phyloP scores from a whole-genome alignment of 2,797 vertebrate genomes.

The Takifugu ocellatus region DNA sequence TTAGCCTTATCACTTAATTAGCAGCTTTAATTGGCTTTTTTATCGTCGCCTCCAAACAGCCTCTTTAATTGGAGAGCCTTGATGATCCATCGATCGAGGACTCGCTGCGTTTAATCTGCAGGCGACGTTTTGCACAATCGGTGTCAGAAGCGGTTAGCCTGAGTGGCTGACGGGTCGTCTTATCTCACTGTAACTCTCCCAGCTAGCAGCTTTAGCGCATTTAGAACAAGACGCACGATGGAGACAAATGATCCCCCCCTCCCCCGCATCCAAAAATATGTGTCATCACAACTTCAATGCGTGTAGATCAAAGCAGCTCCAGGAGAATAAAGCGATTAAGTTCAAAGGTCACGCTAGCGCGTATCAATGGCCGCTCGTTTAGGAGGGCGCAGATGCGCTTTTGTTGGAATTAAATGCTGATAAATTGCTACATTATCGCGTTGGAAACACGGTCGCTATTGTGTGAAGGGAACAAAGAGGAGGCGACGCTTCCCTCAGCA shows the following conservation, averaged over 20 bases:
- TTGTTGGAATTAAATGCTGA: constrained; percentile 29
- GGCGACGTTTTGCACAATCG: constrained; percentile 35
- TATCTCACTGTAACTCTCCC: constrained; percentile 12
- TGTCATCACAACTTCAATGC: background rate
- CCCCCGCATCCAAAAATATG: too few species aligned
- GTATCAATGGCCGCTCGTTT: constrained; percentile 7
- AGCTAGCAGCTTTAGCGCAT: constrained; percentile 12
- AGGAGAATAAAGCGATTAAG: constrained; percentile 11
- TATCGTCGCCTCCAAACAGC: constrained; percentile 52
- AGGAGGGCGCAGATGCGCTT: constrained; percentile 23
- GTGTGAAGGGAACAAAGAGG: constrained; percentile 39
- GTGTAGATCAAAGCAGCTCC: constrained; percentile 9
- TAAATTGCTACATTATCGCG: constrained; percentile 39
- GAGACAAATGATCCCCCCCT: constrained; percentile 3
- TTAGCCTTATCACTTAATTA: constrained; percentile 79
- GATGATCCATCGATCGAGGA: constrained; percentile 63
- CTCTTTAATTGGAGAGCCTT: constrained; percentile 59
- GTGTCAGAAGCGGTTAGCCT: constrained; percentile 48
- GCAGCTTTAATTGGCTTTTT: constrained; percentile 58
- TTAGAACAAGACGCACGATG: constrained; percentile 7
- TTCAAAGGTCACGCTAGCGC: constrained; percentile 23
- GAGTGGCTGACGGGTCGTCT: constrained; percentile 10
- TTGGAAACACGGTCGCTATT: constrained; percentile 45
- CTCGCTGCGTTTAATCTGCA: constrained; percentile 43
- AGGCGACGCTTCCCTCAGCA: constrained; percentile 9